phyloP scores from a whole-genome alignment of 2,888 invertebrate species.

The Tethea ocularis region DNA sequence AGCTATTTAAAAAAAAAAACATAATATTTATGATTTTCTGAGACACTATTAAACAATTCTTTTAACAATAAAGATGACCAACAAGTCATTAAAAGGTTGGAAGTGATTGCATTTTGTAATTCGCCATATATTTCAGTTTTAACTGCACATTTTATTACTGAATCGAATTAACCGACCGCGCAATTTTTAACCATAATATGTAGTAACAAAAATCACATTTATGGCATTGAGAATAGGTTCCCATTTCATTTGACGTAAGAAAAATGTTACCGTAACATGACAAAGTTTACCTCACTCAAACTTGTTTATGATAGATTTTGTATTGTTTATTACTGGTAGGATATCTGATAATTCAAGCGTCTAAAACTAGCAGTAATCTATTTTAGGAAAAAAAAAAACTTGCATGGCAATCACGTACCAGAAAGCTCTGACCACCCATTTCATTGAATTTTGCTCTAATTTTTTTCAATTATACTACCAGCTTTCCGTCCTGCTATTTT shows the following conservation, averaged over 20 bases:
- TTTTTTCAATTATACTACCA: no score
- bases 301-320: no score
- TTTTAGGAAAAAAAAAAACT: no score
- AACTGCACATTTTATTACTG: conserved; percentile 47
- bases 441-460: no score
- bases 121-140: conserved; percentile 46
- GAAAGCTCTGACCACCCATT: no score
- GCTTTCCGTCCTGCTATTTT: no score
- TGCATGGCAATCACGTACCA: no score
- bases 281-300: not conserved
- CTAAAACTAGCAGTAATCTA: no score
- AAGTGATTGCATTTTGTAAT: conserved; percentile 44
- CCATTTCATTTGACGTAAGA: not conserved
- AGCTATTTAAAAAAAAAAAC: no score
- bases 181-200: conserved; percentile 10
- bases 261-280: not conserved
- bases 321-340: no score
- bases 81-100: conserved; percentile 24
- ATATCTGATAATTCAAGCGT: no score
- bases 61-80: conserved; percentile 6
- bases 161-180: conserved; percentile 42
- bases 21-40: no score
- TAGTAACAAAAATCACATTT: not conserved
- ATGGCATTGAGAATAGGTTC: not conserved
- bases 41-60: not conserved